Conservation (phyloP, 2,888 invertebrate species). For the Apamea crenata region DNA sequence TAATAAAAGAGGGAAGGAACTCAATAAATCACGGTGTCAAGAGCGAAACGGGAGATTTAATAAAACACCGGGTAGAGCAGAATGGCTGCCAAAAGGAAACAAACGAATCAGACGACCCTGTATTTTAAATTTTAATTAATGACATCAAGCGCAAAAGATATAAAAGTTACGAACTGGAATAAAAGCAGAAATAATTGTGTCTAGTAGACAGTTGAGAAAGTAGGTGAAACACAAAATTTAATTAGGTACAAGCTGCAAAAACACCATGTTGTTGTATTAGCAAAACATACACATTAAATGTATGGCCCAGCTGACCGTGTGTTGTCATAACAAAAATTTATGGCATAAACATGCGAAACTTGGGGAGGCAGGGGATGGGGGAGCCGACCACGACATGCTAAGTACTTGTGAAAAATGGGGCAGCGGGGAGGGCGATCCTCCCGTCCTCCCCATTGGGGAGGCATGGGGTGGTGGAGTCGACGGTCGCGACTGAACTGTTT, state of each 20-base stretch:
- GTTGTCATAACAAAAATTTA: constrained; percentile 82
- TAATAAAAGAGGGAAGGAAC: constrained; percentile 51
- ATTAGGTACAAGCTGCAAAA: constrained; percentile 16
- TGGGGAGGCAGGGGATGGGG: constrained; percentile 73
- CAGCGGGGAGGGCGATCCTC: constrained; percentile 68
- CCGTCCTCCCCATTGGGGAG: constrained; percentile 53
- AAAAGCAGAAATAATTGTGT: constrained; percentile 37
- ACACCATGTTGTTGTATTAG: constrained; percentile 24
- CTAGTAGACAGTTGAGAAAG: constrained; percentile 21
- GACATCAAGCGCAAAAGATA: constrained; percentile 60
- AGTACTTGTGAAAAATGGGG: constrained; percentile 84
- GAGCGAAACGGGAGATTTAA: constrained; percentile 66
- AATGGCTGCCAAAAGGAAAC: constrained; percentile 53
- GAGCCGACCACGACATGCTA: constrained; percentile 76
- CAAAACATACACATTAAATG: constrained; percentile 53
- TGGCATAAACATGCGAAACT: constrained; percentile 80
- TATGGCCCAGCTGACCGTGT: constrained; percentile 81
- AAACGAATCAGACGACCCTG: constrained; percentile 51
- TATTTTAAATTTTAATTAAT: constrained; percentile 72
- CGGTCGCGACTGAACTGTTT: constrained; percentile 81
- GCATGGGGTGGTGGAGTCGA: constrained; percentile 65
- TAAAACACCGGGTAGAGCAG: constrained; percentile 56
- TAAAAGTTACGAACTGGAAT: constrained; percentile 53
- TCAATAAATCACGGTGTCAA: constrained; percentile 68
- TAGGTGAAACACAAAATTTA: constrained; percentile 22